Evolutionary conservation across 2,888 invertebrate genomes (phyloP), one percentile per base, ranked within the genome.

Genomic region (Sarcophaga caerulescens): DNA sequence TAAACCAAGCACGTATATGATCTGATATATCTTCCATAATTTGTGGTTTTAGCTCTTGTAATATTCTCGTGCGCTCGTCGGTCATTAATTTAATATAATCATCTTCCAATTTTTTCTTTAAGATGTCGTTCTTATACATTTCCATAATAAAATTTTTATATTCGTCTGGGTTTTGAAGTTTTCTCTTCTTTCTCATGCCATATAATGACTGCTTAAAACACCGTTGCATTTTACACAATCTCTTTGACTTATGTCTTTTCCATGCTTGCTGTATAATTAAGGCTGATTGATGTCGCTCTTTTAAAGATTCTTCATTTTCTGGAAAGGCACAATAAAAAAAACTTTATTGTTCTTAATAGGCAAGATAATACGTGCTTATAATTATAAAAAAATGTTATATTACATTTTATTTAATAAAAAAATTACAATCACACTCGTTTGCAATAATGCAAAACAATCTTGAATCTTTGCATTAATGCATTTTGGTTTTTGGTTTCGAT

Each of bases 11-110:
- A 47, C 96, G 93, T 85, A 97, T 95, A 91, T 96, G 96, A 87
- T 96, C 96, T 59, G 95, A 95, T 90, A 96, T 95, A 87, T 95
- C 95, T 90, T 97, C 96, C 92, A 95, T 95, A 88, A 97, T 93
- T 81, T 94, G 94, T 1, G 95, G 94, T 11, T 92, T 93, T 8
- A 93, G 90, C 0, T 94, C 90, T 81, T 94, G 90, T n/a, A 94
- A 88, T 19, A 94, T 91, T 75, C 94, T 90, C 0, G 92, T 92
- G 83, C 94, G 92, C 88, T 94, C 94, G 75, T 93, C 92, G 52
- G 92, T 89, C 59, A 93, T 91, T 70, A 93, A 90, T 86, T 93
- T 87, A 68, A 93, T 85, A 81, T 93, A 93, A 76, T 93, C 90
- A 82, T 91, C 89, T 78, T 91, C 89, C 17, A 90, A 89, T 25